phyloP scores from a whole-genome alignment of 2,888 invertebrate species.

The Xestia xanthographa region DNA sequence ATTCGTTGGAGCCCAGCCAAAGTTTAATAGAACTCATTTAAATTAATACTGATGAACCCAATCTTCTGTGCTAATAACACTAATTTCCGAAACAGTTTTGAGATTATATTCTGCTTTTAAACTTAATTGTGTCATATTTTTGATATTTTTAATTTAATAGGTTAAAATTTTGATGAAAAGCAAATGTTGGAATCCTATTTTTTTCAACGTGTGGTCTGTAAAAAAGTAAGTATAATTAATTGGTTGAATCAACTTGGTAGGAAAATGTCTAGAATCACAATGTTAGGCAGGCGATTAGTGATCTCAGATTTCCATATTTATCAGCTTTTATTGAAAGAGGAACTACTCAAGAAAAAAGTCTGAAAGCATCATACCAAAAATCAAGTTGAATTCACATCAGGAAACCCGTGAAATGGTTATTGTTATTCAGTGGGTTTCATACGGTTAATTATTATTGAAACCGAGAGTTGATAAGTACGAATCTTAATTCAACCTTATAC shows the following conservation, averaged over 20 bases:
- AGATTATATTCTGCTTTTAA: constrained; percentile 27
- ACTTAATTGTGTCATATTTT: constrained; percentile 26
- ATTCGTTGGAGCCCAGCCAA: constrained; percentile 51
- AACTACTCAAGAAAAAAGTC: neutral
- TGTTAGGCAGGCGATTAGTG: neutral
- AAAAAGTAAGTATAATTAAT: neutral
- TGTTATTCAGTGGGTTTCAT: neutral
- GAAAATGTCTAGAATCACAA: neutral
- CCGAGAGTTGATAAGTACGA: neutral
- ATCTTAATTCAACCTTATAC: neutral
- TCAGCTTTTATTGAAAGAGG: neutral
- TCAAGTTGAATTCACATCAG: neutral
- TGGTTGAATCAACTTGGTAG: neutral
- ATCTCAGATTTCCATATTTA: neutral
- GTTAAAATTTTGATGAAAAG: neutral
- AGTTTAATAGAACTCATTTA: constrained; percentile 54
- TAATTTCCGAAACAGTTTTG: constrained; percentile 46
- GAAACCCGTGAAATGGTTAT: neutral
- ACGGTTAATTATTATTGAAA: neutral
- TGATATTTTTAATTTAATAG: constrained; percentile 3
- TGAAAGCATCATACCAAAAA: neutral
- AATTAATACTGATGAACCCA: constrained; percentile 53
- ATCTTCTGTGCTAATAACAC: constrained; percentile 41
- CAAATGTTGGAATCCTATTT: neutral
- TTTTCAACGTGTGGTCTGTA: neutral